Base-by-base conservation (phyloP, 2,113 vertebrate genomes). In the Polypterus bichir region DNA sequence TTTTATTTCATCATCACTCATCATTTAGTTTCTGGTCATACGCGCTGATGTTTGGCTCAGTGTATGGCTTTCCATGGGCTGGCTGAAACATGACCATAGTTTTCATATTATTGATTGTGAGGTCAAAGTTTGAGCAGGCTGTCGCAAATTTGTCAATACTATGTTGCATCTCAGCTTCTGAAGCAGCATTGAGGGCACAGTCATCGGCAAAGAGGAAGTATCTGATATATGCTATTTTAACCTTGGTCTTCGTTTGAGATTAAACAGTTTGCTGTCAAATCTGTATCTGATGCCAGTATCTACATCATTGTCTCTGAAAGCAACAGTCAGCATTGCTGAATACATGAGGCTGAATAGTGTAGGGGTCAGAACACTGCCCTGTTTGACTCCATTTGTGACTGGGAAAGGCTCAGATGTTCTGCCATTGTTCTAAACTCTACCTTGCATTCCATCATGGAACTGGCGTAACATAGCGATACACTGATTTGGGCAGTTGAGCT, bases 381-480 rank as follows among this genome's bases (percentile, higher is more conserved):
- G 54, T 46, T 62, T 57, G 48, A 62, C 60, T 44, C 44, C n/a
- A 4, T 61, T 61, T 11, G 48, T 56, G 60, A 62, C 45, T n/a
- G 9, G 59, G 59, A 65, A 61, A 11, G 45, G 46, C 5, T 52
- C 5, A 46, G 11, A 59, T n/a, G 51, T 54, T 3, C 5, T 5
- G 3, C 5, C 3, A 54, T 54, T 11, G 9, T 54, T 11, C 52
- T 9, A 3, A 3, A 54, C 55, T 9, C 10, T 3, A 54, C 44
- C 65, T 60, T 48, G 47, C 64, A 66, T 62, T 5, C 54, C 65
- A 51, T 66, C 47, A 1, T 62, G 66, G 48, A 64, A 45, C 59
- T 46, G 48, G 3, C 11, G n/a, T n/a, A n/a, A 11, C 45, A 46
- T 64, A 49, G 11, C 4, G 48, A 64, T 11, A 53, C 11, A 54